Evolutionary conservation across 1,140 invertebrate species (phyloP).

Genomic region (Bombus huntii): DNA sequence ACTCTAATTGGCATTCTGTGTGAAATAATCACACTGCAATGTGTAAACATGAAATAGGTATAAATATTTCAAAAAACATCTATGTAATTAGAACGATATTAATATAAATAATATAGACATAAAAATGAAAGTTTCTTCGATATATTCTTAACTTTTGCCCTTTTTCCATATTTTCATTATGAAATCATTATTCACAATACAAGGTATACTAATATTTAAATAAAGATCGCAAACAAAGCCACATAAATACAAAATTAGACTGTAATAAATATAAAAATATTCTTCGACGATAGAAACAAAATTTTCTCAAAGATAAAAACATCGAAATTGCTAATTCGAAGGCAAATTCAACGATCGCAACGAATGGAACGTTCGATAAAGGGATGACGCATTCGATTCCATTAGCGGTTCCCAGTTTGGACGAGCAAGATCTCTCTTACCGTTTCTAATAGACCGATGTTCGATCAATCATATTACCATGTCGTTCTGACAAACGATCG

Average conservation of each 20-base stretch:
- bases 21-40: too few species aligned
- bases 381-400: not conserved
- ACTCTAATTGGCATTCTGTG: too few species aligned
- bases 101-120: too few species aligned
- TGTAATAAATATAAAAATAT: not conserved
- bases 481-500: constrained; percentile 30
- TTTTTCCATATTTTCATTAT: too few species aligned
- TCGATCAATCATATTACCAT: constrained; percentile 35
- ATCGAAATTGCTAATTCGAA: not conserved
- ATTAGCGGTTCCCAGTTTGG: not conserved
- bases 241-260: not conserved
- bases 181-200: too few species aligned
- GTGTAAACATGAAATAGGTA: too few species aligned
- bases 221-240: too few species aligned
- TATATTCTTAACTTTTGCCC: too few species aligned
- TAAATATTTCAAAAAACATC: too few species aligned
- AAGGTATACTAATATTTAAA: too few species aligned
- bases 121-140: too few species aligned
- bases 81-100: too few species aligned
- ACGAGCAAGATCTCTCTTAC: constrained; percentile 22
- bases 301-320: not conserved
- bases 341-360: not conserved
- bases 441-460: constrained; percentile 27
- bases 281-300: not conserved
- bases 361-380: not conserved